Conservation (phyloP, 2,113 vertebrate genomes). For the Triplophysa siluroides region DNA sequence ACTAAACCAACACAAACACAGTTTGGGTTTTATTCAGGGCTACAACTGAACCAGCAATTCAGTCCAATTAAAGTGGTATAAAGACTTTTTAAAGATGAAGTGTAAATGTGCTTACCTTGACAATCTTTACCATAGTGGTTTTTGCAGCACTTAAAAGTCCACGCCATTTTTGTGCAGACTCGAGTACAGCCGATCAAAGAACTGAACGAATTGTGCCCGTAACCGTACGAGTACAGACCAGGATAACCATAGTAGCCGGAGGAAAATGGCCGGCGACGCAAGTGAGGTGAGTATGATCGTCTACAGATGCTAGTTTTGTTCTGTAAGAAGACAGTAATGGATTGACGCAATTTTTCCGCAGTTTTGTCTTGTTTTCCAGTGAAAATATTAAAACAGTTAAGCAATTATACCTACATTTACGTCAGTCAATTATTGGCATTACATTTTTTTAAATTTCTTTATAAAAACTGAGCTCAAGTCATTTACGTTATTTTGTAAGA, state of each 20-base stretch:
- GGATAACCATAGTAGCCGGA: not conserved
- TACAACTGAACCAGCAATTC: too few relatives aligned
- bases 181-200: slow-evolving; percentile 70
- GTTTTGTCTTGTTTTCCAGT: too few relatives aligned
- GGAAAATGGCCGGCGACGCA: slow-evolving; percentile 7
- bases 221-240: not conserved
- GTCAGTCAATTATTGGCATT: too few relatives aligned
- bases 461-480: not conserved
- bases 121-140: slow-evolving; percentile 89
- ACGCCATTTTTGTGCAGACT: slow-evolving; percentile 70
- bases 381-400: too few relatives aligned
- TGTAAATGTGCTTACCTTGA: slow-evolving; percentile 72
- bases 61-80: too few relatives aligned
- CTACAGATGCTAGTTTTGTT: slow-evolving; percentile 43
- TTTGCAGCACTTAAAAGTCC: slow-evolving; percentile 84
- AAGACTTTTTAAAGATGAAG: too few relatives aligned
- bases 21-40: too few relatives aligned
- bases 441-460: too few relatives aligned
- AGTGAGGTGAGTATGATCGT: not conserved
- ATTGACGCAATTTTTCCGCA: not conserved
- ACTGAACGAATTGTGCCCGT: not conserved
- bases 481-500: not conserved
- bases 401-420: too few relatives aligned
- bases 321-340: slow-evolving; percentile 23
- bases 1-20: slow-evolving; percentile 63